Base-by-base conservation (phyloP, 2,888 invertebrate species). In the Camptogramma bilineatum region DNA sequence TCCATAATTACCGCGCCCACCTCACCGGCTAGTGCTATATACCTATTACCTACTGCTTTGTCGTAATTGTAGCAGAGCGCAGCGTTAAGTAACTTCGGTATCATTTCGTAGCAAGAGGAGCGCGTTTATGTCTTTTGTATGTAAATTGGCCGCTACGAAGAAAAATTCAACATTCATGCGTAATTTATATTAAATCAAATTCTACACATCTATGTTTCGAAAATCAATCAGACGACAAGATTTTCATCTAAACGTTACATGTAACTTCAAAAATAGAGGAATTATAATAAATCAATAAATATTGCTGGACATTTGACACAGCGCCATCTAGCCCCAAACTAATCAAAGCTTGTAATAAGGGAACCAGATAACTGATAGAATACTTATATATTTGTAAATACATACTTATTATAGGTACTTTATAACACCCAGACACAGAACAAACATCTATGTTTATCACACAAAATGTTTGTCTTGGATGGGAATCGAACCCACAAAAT, bases 51-150 rank as follows among this genome's bases (percentile, higher is more conserved):
- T 44, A 44, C 17, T 16, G 17, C 17, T 44, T 44, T 16, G 4
- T 42, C 8, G 5, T 16, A 44, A 44, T 7, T 31, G 52, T 44
- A 2, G 16, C 53, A 16, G 31, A 1, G 19, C 16, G 16, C 53
- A 16, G 31, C 1, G 19, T 21, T 10, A 44, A 2, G 18, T 42
- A 34, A 42, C 53, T 52, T 39, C 13, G 55, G 59, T 34, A 62
- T 34, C 24, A 42, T 34, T 47, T 57, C 54, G 62, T 54, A 64
- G 60, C 58, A 16, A 18, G 31, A 21, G 1, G 58, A 57, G 62
- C 70, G 70, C 70, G 70, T 70, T 70, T 48, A 68, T 47, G 61
- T 70, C 70, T 66, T 66, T 62, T 66, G 31, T 47, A 52, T 5
- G 9, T 13, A 21, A 44, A 50, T 10, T 10, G 39, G 39, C 24